Conservation (phyloP, 2,888 invertebrate genomes). For the Meiosimyza decipiens region DNA sequence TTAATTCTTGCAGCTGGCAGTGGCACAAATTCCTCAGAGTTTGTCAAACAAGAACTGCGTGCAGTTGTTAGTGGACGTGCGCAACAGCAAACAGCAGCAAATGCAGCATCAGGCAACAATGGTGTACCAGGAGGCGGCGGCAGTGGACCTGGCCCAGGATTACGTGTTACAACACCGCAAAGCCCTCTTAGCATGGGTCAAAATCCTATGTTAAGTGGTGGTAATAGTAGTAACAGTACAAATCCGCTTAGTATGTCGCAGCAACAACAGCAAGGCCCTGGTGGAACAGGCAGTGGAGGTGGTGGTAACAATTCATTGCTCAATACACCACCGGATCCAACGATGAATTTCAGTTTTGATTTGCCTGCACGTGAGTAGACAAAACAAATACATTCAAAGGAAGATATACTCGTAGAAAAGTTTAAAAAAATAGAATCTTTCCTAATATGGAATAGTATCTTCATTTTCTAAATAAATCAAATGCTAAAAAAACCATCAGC, state of each 20-base stretch:
- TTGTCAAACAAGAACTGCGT: conserved; percentile 90
- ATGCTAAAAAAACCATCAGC: too few relatives aligned
- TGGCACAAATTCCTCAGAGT: conserved; percentile 81
- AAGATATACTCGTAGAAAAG: too few relatives aligned
- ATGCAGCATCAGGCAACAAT: conserved; percentile 48
- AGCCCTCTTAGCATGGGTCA: conserved; percentile 61
- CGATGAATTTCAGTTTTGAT: conserved; percentile 65
- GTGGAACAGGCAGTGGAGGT: conserved; percentile 9
- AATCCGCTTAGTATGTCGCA: conserved; percentile 55
- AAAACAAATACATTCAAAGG: background rate
- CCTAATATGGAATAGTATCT: too few relatives aligned
- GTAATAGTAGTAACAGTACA: conserved; percentile 58
- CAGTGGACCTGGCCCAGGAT: conserved; percentile 35
- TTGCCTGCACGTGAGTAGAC: conserved; percentile 61
- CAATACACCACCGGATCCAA: conserved; percentile 64
- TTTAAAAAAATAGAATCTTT: too few relatives aligned
- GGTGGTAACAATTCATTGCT: conserved; percentile 57
- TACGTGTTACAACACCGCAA: conserved; percentile 62
- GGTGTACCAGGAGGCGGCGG: conserved; percentile 48
- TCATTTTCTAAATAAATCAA: too few relatives aligned
- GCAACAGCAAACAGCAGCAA: conserved; percentile 66
- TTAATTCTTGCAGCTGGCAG: conserved; percentile 67
- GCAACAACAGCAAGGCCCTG: conserved; percentile 43
- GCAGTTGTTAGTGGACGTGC: conserved; percentile 89
- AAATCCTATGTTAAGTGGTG: conserved; percentile 58